A percentile compares a stretch with the other conserved stretches of the same genome.
These are phyloP conservation scores for Diorhabda elongata DNA, from an alignment of 1,140 invertebrate genomes.

Conservation along the genomic window DNA sequence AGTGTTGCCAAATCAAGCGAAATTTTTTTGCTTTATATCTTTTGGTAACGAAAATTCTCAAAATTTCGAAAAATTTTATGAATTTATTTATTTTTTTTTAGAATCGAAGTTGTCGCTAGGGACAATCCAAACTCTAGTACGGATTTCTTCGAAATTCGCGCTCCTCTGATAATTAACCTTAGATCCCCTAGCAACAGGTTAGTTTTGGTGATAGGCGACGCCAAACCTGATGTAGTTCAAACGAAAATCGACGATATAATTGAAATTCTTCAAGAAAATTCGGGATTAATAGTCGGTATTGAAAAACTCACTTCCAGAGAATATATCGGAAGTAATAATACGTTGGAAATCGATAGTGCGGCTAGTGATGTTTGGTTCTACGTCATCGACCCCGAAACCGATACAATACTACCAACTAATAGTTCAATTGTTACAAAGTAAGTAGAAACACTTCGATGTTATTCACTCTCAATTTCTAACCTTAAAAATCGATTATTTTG, in stretches of 20 bases:
- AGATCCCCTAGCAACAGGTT: constrained; percentile 68
- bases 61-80: too few species aligned
- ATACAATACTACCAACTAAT: constrained; percentile 69
- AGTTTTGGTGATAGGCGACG: constrained; percentile 70
- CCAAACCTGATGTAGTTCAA: constrained; percentile 66
- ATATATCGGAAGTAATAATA: constrained; percentile 66
- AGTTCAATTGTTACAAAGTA: constrained; percentile 66
- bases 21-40: too few species aligned
- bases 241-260: constrained; percentile 62
- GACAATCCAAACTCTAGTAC: constrained; percentile 65
- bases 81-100: constrained; percentile 27
- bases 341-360: constrained; percentile 65
- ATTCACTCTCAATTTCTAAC: too few species aligned
- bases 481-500: too few species aligned
- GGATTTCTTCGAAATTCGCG: constrained; percentile 59
- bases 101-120: constrained; percentile 67
- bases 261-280: constrained; percentile 67
- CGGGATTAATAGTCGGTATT: constrained; percentile 69
- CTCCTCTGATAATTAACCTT: constrained; percentile 55
- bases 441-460: constrained; percentile 31
- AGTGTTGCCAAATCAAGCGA: too few species aligned
- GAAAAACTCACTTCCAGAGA: constrained; percentile 71
- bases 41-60: too few species aligned
- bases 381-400: constrained; percentile 72
- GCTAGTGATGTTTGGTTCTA: constrained; percentile 86